These are phyloP conservation scores for Rhyzopertha dominica DNA, from an alignment of 1,140 invertebrate species.

Conservation along the genomic window DNA sequence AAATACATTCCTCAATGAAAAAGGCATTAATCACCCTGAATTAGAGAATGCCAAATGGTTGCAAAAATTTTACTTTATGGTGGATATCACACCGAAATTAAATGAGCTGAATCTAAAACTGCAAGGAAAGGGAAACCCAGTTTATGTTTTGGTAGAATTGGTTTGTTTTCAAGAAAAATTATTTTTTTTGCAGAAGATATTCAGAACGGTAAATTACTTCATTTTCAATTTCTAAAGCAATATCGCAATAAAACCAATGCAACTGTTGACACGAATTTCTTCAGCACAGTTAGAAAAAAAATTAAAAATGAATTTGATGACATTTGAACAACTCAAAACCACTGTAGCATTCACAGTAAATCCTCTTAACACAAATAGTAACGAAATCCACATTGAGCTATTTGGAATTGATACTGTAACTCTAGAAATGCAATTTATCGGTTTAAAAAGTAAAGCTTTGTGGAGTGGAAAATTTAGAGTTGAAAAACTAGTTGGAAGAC, in stretches of 20 bases:
- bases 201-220: constrained; percentile 18
- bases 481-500: constrained; percentile 27
- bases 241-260: constrained; percentile 22
- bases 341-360: constrained; percentile 35
- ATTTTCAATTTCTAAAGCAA: constrained; percentile 19
- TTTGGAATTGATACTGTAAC: constrained; percentile 32
- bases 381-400: constrained; percentile 25
- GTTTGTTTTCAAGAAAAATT: constrained; percentile 38
- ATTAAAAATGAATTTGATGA: constrained; percentile 34
- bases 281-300: constrained; percentile 30
- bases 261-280: constrained; percentile 22
- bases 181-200: constrained; percentile 23
- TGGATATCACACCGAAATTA: constrained; percentile 34
- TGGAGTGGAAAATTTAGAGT: constrained; percentile 27
- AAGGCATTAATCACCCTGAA: constrained; percentile 34
- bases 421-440: constrained; percentile 34
- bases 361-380: constrained; percentile 33
- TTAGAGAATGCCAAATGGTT: constrained; percentile 34
- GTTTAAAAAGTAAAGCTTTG: constrained; percentile 33
- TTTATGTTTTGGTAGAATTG: constrained; percentile 23
- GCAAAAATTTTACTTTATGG: constrained; percentile 38
- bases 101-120: constrained; percentile 39
- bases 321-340: constrained; percentile 32
- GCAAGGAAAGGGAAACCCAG: constrained; percentile 32
- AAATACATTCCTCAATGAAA: constrained; percentile 34